These are phyloP conservation scores for Oligia fasciuncula DNA, from an alignment of 2,888 invertebrate species.

Conservation along the genomic window DNA sequence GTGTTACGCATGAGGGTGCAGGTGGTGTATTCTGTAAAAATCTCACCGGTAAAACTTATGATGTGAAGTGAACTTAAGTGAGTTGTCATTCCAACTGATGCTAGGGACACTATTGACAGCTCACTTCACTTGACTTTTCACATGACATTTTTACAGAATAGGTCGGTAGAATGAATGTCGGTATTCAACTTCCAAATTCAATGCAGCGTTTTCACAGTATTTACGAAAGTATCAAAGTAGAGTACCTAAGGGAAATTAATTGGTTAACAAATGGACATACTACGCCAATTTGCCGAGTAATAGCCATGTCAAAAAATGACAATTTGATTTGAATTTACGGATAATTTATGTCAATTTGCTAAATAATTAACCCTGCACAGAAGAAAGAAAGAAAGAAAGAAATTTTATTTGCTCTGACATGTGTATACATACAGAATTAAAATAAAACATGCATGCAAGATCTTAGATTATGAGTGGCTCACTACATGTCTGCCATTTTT, in stretches of 20 bases:
- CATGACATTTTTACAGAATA: neutral
- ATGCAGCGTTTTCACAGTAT: neutral
- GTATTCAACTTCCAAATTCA: slow-evolving; percentile 3
- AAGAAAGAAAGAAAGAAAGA: no score
- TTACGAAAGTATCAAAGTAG: neutral
- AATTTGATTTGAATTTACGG: neutral
- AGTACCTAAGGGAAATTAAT: no score
- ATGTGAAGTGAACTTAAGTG: neutral
- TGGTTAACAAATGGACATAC: neutral
- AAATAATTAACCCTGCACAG: neutral
- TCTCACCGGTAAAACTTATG: neutral
- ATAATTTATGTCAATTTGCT: neutral
- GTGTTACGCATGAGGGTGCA: no score
- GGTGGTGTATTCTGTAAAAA: neutral
- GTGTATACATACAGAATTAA: no score
- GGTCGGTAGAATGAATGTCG: neutral
- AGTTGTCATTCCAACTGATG: neutral
- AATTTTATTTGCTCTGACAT: no score
- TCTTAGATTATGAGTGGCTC: no score
- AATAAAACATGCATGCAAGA: no score
- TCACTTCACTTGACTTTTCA: neutral
- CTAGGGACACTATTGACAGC: neutral
- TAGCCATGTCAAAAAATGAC: neutral
- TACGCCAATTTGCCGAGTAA: neutral
- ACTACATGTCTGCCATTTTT: no score